Percentiles rank a stretch among this genome's conserved stretches.
phyloP scores from a whole-genome alignment of 2,113 vertebrate genomes.

The Sphaerodactylus townsendi region DNA sequence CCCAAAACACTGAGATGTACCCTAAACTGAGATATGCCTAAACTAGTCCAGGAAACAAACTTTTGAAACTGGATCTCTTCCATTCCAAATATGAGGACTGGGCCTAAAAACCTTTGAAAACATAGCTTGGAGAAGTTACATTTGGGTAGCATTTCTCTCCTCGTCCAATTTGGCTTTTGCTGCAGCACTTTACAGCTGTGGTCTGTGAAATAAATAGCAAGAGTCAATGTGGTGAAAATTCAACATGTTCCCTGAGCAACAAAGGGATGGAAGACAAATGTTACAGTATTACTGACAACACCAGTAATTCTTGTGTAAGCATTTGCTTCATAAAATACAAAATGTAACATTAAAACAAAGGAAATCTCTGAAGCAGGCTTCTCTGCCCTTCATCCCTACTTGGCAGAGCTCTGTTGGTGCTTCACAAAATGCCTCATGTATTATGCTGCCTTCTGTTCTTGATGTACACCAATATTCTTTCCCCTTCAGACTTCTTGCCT shows the following conservation, averaged over 20 bases:
- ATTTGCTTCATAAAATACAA: constrained; percentile 63
- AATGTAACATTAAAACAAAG: constrained; percentile 61
- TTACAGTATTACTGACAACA: constrained; percentile 70
- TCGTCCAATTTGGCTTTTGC: constrained; percentile 59
- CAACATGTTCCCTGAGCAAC: constrained; percentile 67
- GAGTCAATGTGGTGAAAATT: constrained; percentile 65
- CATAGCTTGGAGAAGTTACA: constrained; percentile 39
- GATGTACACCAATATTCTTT: background rate
- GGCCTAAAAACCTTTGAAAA: constrained; percentile 50
- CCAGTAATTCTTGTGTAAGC: constrained; percentile 61
- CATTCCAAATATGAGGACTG: constrained; percentile 35
- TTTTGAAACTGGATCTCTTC: background rate
- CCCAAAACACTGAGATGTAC: background rate
- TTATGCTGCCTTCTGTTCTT: background rate
- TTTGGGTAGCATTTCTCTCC: constrained; percentile 59
- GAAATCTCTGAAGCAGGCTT: constrained; percentile 27
- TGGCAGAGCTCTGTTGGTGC: constrained; percentile 43
- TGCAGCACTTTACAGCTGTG: constrained; percentile 60
- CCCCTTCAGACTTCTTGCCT: background rate
- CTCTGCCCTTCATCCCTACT: constrained; percentile 33
- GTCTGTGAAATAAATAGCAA: constrained; percentile 72
- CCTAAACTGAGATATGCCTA: background rate
- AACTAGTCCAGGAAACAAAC: background rate
- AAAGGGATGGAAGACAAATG: constrained; percentile 73
- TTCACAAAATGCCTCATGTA: constrained; percentile 23